These are phyloP conservation scores for Rhombomys opimus DNA, from an alignment of 2,113 vertebrate genomes.

Conservation along the genomic window DNA sequence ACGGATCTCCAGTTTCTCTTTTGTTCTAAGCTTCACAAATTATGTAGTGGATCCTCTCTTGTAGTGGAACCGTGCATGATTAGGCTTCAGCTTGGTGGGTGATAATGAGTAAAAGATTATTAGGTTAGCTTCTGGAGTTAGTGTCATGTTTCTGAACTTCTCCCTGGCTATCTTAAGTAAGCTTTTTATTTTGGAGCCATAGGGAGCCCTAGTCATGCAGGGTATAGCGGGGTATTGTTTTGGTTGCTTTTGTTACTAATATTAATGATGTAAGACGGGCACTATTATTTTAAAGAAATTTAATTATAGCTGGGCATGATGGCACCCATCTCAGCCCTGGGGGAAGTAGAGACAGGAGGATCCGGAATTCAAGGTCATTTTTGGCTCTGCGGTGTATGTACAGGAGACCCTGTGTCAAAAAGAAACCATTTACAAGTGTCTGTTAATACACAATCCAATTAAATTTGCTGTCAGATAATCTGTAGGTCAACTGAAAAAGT, in stretches of 20 bases:
- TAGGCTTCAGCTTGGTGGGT: conserved; percentile 8
- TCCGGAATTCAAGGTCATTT: background rate
- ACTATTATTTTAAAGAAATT: background rate
- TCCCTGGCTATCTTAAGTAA: background rate
- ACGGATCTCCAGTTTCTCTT: background rate
- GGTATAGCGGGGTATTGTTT: background rate
- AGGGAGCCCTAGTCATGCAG: background rate
- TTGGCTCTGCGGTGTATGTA: background rate
- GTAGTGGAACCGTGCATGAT: background rate
- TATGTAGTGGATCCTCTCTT: background rate
- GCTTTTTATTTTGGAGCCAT: background rate
- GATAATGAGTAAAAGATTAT: conserved; percentile 18
- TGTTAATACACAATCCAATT: conserved; percentile 8
- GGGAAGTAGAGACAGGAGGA: background rate
- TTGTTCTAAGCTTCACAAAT: conserved; percentile 4
- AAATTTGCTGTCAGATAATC: conserved; percentile 8
- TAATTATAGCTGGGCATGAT: background rate
- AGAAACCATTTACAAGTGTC: background rate
- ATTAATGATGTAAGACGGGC: background rate
- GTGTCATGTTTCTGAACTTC: conserved; percentile 8
- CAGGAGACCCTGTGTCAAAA: background rate
- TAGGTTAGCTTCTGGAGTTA: background rate
- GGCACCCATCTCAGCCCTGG: background rate
- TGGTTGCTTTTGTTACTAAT: background rate
- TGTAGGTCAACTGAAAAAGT: background rate